phyloP scores from a whole-genome alignment of 2,888 invertebrate species.

The Apomyelois bistriatella region DNA sequence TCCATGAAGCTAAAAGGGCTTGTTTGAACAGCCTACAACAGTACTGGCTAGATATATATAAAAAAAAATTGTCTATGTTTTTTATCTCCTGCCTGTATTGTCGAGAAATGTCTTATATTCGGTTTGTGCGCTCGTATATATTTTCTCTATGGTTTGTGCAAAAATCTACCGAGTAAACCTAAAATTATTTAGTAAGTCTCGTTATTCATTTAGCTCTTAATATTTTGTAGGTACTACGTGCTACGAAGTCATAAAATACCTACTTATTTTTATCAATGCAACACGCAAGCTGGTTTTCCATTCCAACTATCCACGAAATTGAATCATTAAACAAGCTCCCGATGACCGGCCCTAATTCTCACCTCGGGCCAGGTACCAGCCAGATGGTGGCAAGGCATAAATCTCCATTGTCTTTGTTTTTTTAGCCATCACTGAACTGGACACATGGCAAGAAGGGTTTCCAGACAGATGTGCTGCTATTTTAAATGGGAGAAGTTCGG shows the following conservation, averaged over 20 bases:
- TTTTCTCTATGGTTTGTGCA: too few species aligned
- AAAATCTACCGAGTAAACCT: too few species aligned
- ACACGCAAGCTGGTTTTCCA: too few species aligned
- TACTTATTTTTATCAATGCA: too few species aligned
- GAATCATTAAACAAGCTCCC: slow-evolving; percentile 11
- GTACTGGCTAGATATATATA: neutral
- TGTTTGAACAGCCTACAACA: slow-evolving; percentile 8
- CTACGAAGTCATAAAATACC: too few species aligned
- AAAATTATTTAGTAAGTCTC: too few species aligned
- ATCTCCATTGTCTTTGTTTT: slow-evolving; percentile 67
- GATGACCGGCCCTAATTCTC: slow-evolving; percentile 30
- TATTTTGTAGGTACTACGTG: neutral
- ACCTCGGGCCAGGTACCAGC: slow-evolving; percentile 49
- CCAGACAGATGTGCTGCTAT: slow-evolving; percentile 39
- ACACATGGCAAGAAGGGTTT: slow-evolving; percentile 53
- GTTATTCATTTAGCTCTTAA: neutral
- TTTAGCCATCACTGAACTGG: slow-evolving; percentile 54
- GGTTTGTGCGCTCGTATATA: too few species aligned
- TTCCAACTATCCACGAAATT: slow-evolving; percentile 1
- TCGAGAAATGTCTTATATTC: too few species aligned
- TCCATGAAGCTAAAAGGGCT: slow-evolving; percentile 15
- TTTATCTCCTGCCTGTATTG: neutral
- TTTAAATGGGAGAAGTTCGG: slow-evolving; percentile 8
- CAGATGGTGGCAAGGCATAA: slow-evolving; percentile 65
- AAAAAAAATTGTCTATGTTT: too few species aligned